These are phyloP conservation scores for Phalacrocorax brasilianus DNA, from an alignment of 2,113 vertebrate genomes.

Conservation along the genomic window DNA sequence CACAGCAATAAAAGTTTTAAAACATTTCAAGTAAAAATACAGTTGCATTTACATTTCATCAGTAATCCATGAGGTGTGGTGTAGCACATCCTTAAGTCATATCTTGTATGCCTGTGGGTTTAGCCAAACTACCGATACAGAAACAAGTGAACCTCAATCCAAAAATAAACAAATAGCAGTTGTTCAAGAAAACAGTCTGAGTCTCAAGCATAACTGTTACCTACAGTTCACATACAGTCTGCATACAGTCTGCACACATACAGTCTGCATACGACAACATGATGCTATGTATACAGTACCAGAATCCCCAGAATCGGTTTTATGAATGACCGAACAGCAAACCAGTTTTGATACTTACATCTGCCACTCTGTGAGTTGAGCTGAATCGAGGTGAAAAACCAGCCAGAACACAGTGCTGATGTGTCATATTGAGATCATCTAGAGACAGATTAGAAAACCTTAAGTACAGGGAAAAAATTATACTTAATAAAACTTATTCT, in stretches of 20 bases:
- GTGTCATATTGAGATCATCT: conserved; percentile 93
- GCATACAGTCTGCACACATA: no score
- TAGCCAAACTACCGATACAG: background rate
- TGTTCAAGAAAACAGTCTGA: background rate
- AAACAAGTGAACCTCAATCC: background rate
- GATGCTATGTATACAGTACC: background rate
- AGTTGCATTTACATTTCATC: background rate
- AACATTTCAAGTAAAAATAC: background rate
- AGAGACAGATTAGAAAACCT: conserved; percentile 51
- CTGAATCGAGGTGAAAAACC: conserved; percentile 90
- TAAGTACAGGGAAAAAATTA: background rate
- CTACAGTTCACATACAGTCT: background rate
- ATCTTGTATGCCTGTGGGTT: background rate
- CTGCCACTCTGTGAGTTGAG: conserved; percentile 93
- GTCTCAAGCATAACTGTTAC: background rate
- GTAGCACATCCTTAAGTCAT: background rate
- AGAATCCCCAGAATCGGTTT: background rate
- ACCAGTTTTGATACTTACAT: conserved; percentile 79
- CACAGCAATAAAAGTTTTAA: background rate
- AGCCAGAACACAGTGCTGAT: conserved; percentile 94
- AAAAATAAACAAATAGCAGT: background rate
- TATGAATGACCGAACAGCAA: background rate
- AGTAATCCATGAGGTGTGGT: background rate
- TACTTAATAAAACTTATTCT: conserved; percentile 56
- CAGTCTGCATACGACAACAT: background rate